A percentile compares a stretch with the other conserved stretches of the same genome.
Conservation (phyloP, 2,113 vertebrate genomes). For the Rissa tridactyla region DNA sequence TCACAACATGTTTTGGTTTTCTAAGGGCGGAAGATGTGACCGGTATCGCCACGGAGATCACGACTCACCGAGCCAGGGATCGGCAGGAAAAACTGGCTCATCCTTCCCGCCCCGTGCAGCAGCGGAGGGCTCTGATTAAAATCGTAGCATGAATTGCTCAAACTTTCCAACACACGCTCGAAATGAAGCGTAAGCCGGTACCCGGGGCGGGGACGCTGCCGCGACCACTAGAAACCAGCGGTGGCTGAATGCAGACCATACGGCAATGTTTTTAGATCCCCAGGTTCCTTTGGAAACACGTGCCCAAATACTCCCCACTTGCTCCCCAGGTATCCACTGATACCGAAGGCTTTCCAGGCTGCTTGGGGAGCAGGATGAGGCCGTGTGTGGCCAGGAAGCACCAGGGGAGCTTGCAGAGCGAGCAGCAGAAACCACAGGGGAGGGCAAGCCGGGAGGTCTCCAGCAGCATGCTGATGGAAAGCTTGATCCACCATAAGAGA, state of each 20-base stretch:
- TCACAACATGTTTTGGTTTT: neutral
- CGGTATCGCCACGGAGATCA: neutral
- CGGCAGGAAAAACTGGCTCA: constrained; percentile 28
- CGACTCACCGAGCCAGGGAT: neutral
- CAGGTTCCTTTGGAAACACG: accelerated
- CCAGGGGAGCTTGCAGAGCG: accelerated
- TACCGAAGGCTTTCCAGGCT: neutral
- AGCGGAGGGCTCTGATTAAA: neutral
- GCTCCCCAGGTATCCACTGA: neutral
- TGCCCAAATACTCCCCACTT: accelerated
- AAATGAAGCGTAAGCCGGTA: neutral
- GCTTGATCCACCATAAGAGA: accelerated
- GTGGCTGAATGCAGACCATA: neutral
- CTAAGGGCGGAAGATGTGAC: neutral
- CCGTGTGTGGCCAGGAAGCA: neutral
- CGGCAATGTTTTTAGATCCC: accelerated
- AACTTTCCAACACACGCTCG: neutral
- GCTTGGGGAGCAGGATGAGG: neutral
- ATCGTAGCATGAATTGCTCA: neutral
- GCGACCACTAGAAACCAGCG: neutral
- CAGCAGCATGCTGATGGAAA: neutral
- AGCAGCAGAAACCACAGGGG: neutral
- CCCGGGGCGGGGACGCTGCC: accelerated
- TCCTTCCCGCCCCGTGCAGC: neutral
- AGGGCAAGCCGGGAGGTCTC: neutral